Evolutionary conservation across 2,888 invertebrate genomes (phyloP).

Genomic region (Corbicula japonica): DNA sequence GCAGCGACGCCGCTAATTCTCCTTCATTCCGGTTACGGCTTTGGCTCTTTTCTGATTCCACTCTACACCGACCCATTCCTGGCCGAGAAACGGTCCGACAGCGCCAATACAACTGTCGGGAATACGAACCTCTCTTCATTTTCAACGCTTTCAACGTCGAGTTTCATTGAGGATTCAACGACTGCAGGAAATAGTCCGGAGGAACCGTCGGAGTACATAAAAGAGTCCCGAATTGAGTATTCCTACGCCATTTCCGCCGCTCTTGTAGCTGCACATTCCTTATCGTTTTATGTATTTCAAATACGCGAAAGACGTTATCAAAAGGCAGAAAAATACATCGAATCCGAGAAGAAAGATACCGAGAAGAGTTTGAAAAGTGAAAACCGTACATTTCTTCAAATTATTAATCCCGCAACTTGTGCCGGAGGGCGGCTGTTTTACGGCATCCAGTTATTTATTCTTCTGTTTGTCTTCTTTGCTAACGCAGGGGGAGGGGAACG

Average conservation of each 20-base stretch:
- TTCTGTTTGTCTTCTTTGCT: slow-evolving; percentile 70
- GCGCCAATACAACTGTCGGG: not conserved
- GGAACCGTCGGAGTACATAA: slow-evolving; percentile 41
- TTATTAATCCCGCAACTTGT: slow-evolving; percentile 72
- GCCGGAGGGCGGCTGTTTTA: slow-evolving; percentile 65
- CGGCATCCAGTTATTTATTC: slow-evolving; percentile 62
- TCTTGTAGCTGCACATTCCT: slow-evolving; percentile 50
- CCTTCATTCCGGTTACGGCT: slow-evolving; percentile 77
- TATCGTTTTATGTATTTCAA: slow-evolving; percentile 68
- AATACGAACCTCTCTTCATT: no score
- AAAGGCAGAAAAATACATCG: not conserved
- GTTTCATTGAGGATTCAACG: no score
- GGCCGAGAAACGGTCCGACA: slow-evolving; percentile 42
- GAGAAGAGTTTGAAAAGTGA: no score
- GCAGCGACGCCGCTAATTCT: slow-evolving; percentile 74
- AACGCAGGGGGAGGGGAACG: slow-evolving; percentile 73
- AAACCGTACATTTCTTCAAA: slow-evolving; percentile 35
- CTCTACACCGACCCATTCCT: slow-evolving; percentile 76
- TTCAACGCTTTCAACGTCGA: no score
- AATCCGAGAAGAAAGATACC: not conserved
- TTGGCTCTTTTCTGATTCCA: slow-evolving; percentile 77
- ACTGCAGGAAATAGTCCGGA: no score
- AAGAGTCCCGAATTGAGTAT: slow-evolving; percentile 70
- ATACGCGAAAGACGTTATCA: slow-evolving; percentile 32
- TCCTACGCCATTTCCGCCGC: slow-evolving; percentile 68